Base-by-base conservation (phyloP, 2,888 invertebrate genomes). In the Rambutsinella grinnellia region DNA sequence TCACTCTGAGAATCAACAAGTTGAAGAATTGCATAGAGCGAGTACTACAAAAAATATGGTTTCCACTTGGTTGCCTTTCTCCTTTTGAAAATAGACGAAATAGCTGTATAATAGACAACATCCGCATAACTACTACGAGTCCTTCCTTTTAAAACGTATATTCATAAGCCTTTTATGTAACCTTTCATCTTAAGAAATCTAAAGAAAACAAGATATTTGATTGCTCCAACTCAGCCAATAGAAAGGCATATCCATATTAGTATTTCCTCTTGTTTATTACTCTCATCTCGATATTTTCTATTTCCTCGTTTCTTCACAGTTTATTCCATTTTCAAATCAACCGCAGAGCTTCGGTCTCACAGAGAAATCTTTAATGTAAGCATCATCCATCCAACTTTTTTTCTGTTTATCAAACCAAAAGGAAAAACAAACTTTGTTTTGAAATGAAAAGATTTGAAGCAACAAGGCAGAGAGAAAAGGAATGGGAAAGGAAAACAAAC, bases 1-100 rank as follows among this genome's bases (percentile, higher is more conserved):
- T 13, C 36, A 36, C 17, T 54, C 26, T 56, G 10, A 23, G 67
- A 57, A 67, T 67, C 67, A 67, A 67, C 67, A 67, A 67, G 67
- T 67, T 67, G 67, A 46, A 24, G 17, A 27, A 36, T 26, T n/a
- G 10, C 19, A 8, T 26, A 2, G 3, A 21, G n/a, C 8, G 58
- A 58, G 21, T 36, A 44, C 24, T 36, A 36, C 36, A 36, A 36
- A 13, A 36, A 36, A 36, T 8, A 36, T 8, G 6, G 6, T 8
- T 13, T 36, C 13, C 36, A 36, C 36, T 8, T 8, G 36, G 6
- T 8, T 36, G 13, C 36, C 36, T 13, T n/a, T n/a, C n/a, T n/a
- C n/a, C n/a, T n/a, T n/a, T n/a, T n/a, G n/a, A n/a, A n/a, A n/a
- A n/a, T n/a, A n/a, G n/a, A n/a, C n/a, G n/a, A n/a, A n/a, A n/a